Evolutionary conservation across 2,113 vertebrate species (phyloP), one percentile per base, ranked within the genome.

Genomic region (Cephalopholis sonnerati): DNA sequence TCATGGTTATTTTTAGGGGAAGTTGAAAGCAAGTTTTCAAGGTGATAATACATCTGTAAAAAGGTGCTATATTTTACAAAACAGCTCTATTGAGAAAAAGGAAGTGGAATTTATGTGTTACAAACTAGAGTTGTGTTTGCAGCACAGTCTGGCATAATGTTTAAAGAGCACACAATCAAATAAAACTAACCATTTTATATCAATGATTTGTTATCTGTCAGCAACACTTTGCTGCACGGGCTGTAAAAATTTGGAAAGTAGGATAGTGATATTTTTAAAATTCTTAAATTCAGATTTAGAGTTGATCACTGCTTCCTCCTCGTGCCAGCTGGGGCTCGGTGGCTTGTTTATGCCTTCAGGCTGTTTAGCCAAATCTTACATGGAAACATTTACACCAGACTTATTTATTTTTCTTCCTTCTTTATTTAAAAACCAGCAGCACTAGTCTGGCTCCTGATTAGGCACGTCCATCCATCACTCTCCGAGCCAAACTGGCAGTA

Each of bases 361-460:
- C 48, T 57, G 29, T 12, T 79, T 46, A 57, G 58, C 66, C 48
- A 67, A 16, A 22, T 22, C 53, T 41, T 36, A 15, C 46, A 66
- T 22, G 6, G 29, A 84, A 44, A 78, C 67, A 73, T 81, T 74
- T 81, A 58, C 61, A 74, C 61, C 69, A 51, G 17, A 46, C 22
- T 53, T 72, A 71, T 79, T 81, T 82, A 72, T 76, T 90, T 84
- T 62, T 61, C 55, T 39, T 81, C 61, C 57, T 51, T 68, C 54
- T 55, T 66, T 77, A 84, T 87, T 87, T 83, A 81, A 74, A 82
- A 69, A 74, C 41, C 66, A 77, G 48, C 75, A 81, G 68, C 61
- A 50, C 59, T 53, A 32, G 25, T 71, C 74, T 84, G 82, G 74
- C 82, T 65, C 53, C 12, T 18, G 36, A 65, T 59, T 55, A 44